Conservation (phyloP, 2,113 vertebrate genomes). For the Phaethornis superciliosus region DNA sequence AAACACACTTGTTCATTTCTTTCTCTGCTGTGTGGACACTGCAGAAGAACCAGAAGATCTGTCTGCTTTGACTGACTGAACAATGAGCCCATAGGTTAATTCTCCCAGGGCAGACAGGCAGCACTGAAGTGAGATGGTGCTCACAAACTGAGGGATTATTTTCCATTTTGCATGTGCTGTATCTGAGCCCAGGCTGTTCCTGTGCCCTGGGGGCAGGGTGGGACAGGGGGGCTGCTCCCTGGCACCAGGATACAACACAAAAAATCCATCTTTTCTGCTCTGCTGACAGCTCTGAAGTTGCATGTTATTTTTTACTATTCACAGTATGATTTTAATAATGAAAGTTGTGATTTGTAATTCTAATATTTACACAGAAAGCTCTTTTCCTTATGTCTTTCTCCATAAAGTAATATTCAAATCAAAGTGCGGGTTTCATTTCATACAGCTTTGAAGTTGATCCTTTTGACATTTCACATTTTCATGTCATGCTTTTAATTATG, state of each 20-base stretch:
- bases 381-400: constrained; percentile 14
- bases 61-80: not conserved
- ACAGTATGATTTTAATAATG: constrained; percentile 26
- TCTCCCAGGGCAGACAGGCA: not conserved
- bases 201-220: no score
- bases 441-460: constrained; percentile 58
- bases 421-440: constrained; percentile 52
- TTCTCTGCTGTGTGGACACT: not conserved
- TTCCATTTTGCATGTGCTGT: rapidly evolving
- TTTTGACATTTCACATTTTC: constrained; percentile 60
- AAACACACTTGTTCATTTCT: not conserved
- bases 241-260: rapidly evolving
- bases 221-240: not conserved
- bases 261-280: not conserved
- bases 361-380: constrained; percentile 61
- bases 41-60: not conserved
- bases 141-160: not conserved
- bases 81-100: not conserved
- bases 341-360: constrained; percentile 58
- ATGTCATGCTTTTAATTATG: constrained; percentile 6
- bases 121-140: not conserved
- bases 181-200: not conserved
- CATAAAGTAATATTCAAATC: constrained; percentile 41
- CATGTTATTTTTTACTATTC: not conserved
- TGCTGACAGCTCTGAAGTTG: not conserved